Evolutionary conservation across 2,113 vertebrate species (phyloP), one percentile per base, ranked within the genome.

Genomic region (Noturus placidus): DNA sequence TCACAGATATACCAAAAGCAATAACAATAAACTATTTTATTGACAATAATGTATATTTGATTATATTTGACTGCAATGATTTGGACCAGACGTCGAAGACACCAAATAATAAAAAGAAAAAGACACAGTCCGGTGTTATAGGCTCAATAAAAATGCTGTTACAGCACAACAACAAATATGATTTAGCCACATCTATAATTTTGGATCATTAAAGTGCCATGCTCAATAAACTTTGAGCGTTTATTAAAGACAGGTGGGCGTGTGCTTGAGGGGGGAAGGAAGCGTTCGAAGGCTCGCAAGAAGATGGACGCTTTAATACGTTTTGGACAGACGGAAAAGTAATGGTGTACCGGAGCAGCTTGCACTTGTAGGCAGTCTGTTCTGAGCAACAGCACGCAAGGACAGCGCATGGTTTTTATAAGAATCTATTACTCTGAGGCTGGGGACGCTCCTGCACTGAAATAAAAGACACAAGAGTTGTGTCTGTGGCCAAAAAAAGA

Each of bases 201-300:
- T n/a, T 27, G 13, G 46, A 52, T n/a, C 11, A 7, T 77, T 77
- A 77, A 52, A 27, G 74, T n/a, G 11, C 5, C 46, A n/a, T 77
- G 42, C 11, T 50, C 42, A 17, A 6, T 77, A 77, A 77, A 77
- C 5, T 14, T 11, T 50, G 22, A n/a, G 74, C 0, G 4, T 52
- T 46, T 50, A 52, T 77, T 52, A 93, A 91, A 95, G 94, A 95
- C 96, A 97, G 96, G 95, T 96, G 96, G 92, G 10, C 91, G 87
- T 81, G 84, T 92, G 94, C 92, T 94, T 91, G 56, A 87, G 25
- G 85, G 46, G 90, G 13, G 74, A 25, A 74, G 70, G 35, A 74
- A 42, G 35, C 9, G 35, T 70, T 9, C 17, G 1, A 5, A 5
- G 20, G 35, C 13, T 74, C 42, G 35, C 10, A 9, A 42, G 70